phyloP scores from a whole-genome alignment of 2,113 vertebrate species.

The Cryptotis parvus region DNA sequence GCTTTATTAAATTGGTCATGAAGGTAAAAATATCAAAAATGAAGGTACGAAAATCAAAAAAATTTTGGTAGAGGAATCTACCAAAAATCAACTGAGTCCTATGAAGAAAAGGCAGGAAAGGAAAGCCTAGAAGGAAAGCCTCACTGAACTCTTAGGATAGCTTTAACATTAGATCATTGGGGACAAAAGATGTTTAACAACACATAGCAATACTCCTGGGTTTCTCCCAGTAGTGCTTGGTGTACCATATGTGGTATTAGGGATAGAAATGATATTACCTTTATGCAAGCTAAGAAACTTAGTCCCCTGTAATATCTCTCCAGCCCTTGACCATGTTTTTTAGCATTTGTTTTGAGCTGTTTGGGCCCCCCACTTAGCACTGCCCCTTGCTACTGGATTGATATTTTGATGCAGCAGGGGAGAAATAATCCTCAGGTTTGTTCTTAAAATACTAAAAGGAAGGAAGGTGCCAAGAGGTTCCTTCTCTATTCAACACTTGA shows the following conservation, averaged over 20 bases:
- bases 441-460: background rate
- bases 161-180: too few species aligned
- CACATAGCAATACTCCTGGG: too few species aligned
- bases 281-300: too few species aligned
- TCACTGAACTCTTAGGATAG: background rate
- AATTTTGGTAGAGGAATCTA: background rate
- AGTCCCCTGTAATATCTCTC: too few species aligned
- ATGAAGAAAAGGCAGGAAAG: background rate
- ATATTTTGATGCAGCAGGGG: background rate
- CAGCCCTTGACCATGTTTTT: too few species aligned
- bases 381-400: background rate
- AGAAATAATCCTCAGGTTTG: background rate
- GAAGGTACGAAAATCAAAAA: background rate
- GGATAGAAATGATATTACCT: too few species aligned
- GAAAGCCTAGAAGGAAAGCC: background rate
- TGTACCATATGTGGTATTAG: too few species aligned
- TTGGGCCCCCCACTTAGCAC: background rate
- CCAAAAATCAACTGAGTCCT: background rate
- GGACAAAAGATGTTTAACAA: too few species aligned
- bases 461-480: background rate
- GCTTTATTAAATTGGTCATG: background rate
- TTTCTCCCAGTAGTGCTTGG: too few species aligned
- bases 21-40: background rate
- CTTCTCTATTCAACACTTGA: background rate
- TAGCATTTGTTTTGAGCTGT: background rate